Conservation (phyloP, 2,888 invertebrate genomes). For the Eupithecia subfuscata region DNA sequence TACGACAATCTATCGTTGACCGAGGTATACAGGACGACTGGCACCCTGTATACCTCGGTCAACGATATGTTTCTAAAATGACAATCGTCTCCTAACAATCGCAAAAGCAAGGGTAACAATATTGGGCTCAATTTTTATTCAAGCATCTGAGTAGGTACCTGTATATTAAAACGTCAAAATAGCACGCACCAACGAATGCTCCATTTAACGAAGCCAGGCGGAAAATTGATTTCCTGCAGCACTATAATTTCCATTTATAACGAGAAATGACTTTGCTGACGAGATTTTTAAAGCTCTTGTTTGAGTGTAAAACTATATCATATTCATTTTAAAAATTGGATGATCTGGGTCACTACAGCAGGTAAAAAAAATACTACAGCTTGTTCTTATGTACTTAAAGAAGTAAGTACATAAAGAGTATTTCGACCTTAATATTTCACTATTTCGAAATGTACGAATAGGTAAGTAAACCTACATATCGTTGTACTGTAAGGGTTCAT, state of each 20-base stretch:
- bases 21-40: no score
- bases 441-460: background rate
- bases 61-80: background rate
- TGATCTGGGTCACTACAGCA: background rate
- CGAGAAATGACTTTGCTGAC: slow-evolving; percentile 52
- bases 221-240: slow-evolving; percentile 75
- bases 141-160: background rate
- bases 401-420: no score
- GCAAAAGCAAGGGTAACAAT: background rate
- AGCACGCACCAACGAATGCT: slow-evolving; percentile 56
- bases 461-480: background rate
- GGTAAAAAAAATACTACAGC: background rate
- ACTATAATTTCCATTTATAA: slow-evolving; percentile 70
- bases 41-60: background rate
- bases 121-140: slow-evolving; percentile 6
- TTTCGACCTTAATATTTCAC: background rate
- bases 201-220: slow-evolving; percentile 64
- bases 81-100: background rate
- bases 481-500: background rate
- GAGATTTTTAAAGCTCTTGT: slow-evolving; percentile 17
- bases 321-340: background rate
- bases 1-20: no score
- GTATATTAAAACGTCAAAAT: slow-evolving; percentile 66
- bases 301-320: background rate
- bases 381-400: no score